Base-by-base conservation (phyloP, 2,113 vertebrate species). In the Furnarius figulus region DNA sequence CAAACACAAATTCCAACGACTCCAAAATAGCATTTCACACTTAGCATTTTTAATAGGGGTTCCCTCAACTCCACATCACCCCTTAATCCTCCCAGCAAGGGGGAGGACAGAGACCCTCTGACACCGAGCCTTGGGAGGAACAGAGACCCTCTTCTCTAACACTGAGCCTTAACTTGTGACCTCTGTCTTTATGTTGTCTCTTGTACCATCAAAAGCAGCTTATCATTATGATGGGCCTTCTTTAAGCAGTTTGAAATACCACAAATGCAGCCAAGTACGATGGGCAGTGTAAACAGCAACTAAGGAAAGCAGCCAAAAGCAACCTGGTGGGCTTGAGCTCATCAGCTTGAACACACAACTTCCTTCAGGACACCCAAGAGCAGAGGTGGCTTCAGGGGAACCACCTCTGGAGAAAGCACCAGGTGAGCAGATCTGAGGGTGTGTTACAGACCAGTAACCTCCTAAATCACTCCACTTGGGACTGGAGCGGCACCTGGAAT, bases 61-160 rank as follows among this genome's bases (percentile, higher is more conserved):
- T 85, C 78, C 66, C 62, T 61, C 59, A 56, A 44, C 13, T 62
- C 14, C 40, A 30, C 0, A 0, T 17, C 1, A 1, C 8, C 6
- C 25, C n/a, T 55, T 68, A 44, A 18, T 27, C 49, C 35, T 55
- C 40, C 30, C 63, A 58, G 24, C 8, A 49, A 40, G 42, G 0
- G 0, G 5, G 12, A 28, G 44, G 18, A 59, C 47, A 56, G 44
- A 75, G 30, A 89, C 76, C 2, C 7, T 70, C 12, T 24, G 44
- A 52, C 55, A 42, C 40, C 14, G 14, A 42, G 40, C 40, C 14
- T 42, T 42, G 0, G 5, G 14, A 28, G 39, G 18, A 59, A 42
- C 42, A 56, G 44, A 75, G 30, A 89, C 76, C 1, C 6, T 70
- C 40, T 42, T 42, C 40, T 42, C 40, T 42, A 46, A 21, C 46